Base-by-base conservation (phyloP, 1,140 invertebrate genomes). In the Plutomurus gul region DNA sequence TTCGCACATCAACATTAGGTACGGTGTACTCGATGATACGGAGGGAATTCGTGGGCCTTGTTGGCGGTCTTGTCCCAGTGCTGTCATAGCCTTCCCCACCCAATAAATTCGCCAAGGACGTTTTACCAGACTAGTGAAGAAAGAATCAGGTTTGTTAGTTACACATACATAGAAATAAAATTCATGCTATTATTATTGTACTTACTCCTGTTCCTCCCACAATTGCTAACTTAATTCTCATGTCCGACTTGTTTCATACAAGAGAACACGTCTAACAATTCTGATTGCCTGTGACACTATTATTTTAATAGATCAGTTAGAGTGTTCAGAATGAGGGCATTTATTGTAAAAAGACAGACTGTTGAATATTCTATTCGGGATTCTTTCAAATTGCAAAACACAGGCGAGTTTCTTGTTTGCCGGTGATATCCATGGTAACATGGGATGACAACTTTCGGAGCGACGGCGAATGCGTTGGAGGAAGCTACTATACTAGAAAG, bases 171-270 rank as follows among this genome's bases (percentile, higher is more conserved):
- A 25, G 13, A 46, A 49, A 37, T 8, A 27, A 46, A 10, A 75
- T 46, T 43, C 22, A 22, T 43, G 13, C 22, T 5, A 25, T 40
- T 43, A 27, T 11, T 20, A 75, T 4, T 51, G 6, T 22, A 27
- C 79, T 78, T 51, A 82, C 82, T 70, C 79, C 79, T 22, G 22
- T 33, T 47, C 79, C 70, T 11, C 82, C 82, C 46, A 81, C 74
- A 8, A 83, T 60, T 13, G 40, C 79, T 65, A 83, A 37, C 40
- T 83, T 83, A 3, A 83, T 40, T 39, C 79, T 81, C 82, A 83
- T 83, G 2, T 65, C 36, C n/a, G 0, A 13, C 8, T 8, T 16
- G 7, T 20, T 43, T 43, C 1, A 13, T n/a, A 1, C n/a, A n/a
- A 43, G n/a, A 2, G 39, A 43, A 2, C 11, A 43, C 2, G 10